These are phyloP conservation scores for Arion vulgaris DNA, from an alignment of 1,140 invertebrate species.

Conservation along the genomic window DNA sequence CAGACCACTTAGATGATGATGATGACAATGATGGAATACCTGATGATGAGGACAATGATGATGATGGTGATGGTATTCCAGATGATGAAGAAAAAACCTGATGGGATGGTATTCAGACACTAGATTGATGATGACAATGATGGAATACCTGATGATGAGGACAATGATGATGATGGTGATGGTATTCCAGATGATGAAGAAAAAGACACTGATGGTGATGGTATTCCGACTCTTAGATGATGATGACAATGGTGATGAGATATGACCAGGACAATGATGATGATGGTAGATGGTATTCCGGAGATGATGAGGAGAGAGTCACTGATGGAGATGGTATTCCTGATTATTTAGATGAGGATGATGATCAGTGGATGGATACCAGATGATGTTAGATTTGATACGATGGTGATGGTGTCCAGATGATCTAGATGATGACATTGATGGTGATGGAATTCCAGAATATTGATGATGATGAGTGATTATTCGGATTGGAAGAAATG, in stretches of 20 bases:
- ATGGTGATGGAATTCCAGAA: slow-evolving; percentile 21
- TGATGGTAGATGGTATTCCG: slow-evolving; percentile 23
- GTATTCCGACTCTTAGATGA: slow-evolving; percentile 22
- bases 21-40: slow-evolving; percentile 60
- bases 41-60: slow-evolving; percentile 61
- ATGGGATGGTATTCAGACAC: slow-evolving; percentile 18
- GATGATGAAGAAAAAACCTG: slow-evolving; percentile 7
- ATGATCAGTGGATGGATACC: slow-evolving; percentile 59
- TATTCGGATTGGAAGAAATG: slow-evolving; percentile 60
- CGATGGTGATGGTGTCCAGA: slow-evolving; percentile 51
- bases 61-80: slow-evolving; percentile 20
- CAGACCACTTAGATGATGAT: slow-evolving; percentile 16
- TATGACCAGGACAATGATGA: slow-evolving; percentile 57
- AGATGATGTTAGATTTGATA: slow-evolving; percentile 52
- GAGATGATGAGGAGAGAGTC: slow-evolving; percentile 16
- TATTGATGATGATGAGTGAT: slow-evolving; percentile 24
- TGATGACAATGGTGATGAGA: slow-evolving; percentile 62
- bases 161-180: slow-evolving; percentile 61
- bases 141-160: slow-evolving; percentile 60
- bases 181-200: slow-evolving; percentile 60
- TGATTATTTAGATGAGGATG: slow-evolving; percentile 45
- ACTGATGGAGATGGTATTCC: slow-evolving; percentile 40
- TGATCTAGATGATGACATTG: slow-evolving; percentile 4
- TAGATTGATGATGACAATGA: slow-evolving; percentile 45
- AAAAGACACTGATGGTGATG: slow-evolving; percentile 42